These are phyloP conservation scores for Champsocephalus esox DNA, from an alignment of 2,797 vertebrate species.

Conservation along the genomic window DNA sequence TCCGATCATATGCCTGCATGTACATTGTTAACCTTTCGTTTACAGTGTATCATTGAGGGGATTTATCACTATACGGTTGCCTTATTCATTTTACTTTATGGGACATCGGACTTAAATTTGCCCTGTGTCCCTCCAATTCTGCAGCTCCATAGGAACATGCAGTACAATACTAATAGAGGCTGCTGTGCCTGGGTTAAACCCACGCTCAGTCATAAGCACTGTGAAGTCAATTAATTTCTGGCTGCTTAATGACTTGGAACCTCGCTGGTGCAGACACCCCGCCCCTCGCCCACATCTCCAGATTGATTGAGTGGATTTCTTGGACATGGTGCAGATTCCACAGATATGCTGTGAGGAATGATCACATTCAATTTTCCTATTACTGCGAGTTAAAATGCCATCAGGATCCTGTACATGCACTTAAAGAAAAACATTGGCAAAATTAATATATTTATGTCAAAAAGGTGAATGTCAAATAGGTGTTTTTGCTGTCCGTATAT, in stretches of 20 bases:
- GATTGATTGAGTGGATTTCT: constrained; percentile 81
- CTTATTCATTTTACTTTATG: constrained; percentile 61
- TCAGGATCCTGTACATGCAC: constrained; percentile 46
- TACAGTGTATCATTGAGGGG: constrained; percentile 58
- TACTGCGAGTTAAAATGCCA: constrained; percentile 55
- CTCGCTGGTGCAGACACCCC: constrained; percentile 71
- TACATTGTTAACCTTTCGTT: constrained; percentile 67
- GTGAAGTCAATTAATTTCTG: constrained; percentile 85
- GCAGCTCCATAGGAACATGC: constrained; percentile 58
- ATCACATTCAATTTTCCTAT: constrained; percentile 71
- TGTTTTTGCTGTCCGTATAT: constrained; percentile 14
- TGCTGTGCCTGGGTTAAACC: constrained; percentile 77
- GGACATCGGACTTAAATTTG: constrained; percentile 62
- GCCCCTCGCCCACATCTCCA: constrained; percentile 67
- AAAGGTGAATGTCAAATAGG: constrained; percentile 41
- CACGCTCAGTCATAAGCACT: constrained; percentile 79
- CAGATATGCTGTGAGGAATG: constrained; percentile 63
- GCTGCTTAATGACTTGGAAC: constrained; percentile 86
- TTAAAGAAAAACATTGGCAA: constrained; percentile 27
- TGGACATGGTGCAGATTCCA: constrained; percentile 75
- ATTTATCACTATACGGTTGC: constrained; percentile 63
- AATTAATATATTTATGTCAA: constrained; percentile 57
- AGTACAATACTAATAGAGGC: constrained; percentile 75
- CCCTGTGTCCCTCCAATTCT: constrained; percentile 49
- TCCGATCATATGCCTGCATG: constrained; percentile 41